Conservation (phyloP, 2,113 vertebrate species). For the Tapirus terrestris region DNA sequence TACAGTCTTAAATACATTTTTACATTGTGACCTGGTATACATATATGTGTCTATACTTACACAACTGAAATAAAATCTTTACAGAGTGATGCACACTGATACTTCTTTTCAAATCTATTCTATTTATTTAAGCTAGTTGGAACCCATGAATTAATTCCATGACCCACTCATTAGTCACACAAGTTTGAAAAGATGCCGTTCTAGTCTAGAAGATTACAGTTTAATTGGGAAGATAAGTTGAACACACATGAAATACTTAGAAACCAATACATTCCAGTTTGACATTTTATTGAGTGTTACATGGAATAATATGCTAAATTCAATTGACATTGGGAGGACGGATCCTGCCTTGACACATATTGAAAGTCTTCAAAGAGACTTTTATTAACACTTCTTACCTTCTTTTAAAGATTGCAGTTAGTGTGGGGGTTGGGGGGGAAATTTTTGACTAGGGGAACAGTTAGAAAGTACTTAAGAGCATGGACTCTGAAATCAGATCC, state of each 20-base stretch:
- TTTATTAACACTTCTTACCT: neutral
- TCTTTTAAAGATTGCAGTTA: neutral
- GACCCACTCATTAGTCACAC: neutral
- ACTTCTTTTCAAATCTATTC: neutral
- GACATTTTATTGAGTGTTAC: neutral
- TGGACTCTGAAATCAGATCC: neutral
- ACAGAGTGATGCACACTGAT: neutral
- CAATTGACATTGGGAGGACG: neutral
- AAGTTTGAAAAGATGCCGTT: neutral
- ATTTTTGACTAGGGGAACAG: neutral
- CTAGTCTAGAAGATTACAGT: neutral
- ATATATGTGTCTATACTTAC: neutral
- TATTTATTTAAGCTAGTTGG: neutral
- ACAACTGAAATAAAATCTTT: neutral
- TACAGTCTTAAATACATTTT: neutral
- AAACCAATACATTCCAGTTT: neutral
- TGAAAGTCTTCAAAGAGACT: neutral
- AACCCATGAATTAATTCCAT: neutral
- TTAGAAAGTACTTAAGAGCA: neutral
- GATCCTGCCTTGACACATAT: neutral
- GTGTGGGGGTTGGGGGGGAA: neutral
- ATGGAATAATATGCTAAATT: neutral
- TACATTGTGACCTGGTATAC: neutral
- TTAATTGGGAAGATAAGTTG: neutral
- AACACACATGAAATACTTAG: conserved; percentile 40